Base-by-base conservation (phyloP, 2,113 vertebrate genomes). In the Triplophysa rosa region DNA sequence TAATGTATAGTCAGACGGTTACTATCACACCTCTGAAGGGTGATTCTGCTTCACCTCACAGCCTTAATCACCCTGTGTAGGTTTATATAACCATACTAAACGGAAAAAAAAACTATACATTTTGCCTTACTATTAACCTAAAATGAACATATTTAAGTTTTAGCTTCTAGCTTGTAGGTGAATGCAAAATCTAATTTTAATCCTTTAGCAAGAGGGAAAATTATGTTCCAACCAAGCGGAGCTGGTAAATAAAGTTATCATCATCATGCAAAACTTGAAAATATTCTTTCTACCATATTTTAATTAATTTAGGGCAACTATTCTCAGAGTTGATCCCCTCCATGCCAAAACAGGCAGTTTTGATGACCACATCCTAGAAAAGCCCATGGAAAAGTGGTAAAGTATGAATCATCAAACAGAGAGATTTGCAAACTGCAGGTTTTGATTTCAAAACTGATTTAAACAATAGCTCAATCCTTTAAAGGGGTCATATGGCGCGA, bases 391-490 rank as follows among this genome's bases (percentile, higher is more conserved):
- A 77, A 83, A 74, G 56, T 21, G 84, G 90, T 89, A 91, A 87
- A 80, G 56, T 84, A 87, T 93, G 91, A 92, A 89, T 93, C 91
- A 91, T 85, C 72, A 67, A 3, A 67, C 61, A 74, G 68, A 84
- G 49, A 80, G 77, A 80, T 70, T 82, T 87, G 86, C 84, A 88
- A 85, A 83, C 73, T 84, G 88, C 33, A 84, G 82, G 29, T 52
- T 65, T 72, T 83, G 80, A 80, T 67, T 65, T 77, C 49, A 49
- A 45, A 62, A 58, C 59, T 40, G 24, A 40, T 1, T 33, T 19
- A 7, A 54, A 54, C 17, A n/a, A 17, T 49, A 8, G 56, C 37
- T 47, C 3, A 2, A 33, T 33, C 45, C 23, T 14, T 17, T 29
- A 6, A 29, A 29, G 26, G 26, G 3, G 3, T 29, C 26, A 29